Evolutionary conservation across 2,888 invertebrate species (phyloP).

Genomic region (Leptinotarsa haldemani): DNA sequence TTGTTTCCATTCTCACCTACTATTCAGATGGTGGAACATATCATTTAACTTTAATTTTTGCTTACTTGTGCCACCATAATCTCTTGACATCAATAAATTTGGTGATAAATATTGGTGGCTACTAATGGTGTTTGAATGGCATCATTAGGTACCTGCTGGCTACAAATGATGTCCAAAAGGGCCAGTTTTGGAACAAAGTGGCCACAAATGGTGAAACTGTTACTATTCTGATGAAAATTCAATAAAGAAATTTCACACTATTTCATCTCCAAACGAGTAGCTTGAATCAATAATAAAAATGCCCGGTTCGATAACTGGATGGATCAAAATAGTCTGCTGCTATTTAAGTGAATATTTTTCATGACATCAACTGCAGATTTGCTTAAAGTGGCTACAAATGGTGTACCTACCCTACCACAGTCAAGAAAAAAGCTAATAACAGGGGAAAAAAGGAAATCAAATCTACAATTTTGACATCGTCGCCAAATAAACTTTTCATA

Average conservation of each 20-base stretch:
- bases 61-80: too few relatives aligned
- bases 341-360: not conserved
- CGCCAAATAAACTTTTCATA: too few relatives aligned
- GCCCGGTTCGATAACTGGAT: conserved; percentile 2
- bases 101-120: not conserved
- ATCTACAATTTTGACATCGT: too few relatives aligned
- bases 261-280: not conserved
- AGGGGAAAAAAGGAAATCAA: too few relatives aligned
- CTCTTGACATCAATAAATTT: not conserved
- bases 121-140: conserved; percentile 9
- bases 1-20: conserved; percentile 12
- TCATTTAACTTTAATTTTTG: too few relatives aligned
- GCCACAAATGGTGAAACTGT: too few relatives aligned
- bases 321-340: too few relatives aligned
- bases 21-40: not conserved
- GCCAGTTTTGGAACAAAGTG: not conserved
- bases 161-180: conserved; percentile 11
- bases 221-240: not conserved
- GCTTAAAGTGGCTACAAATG: too few relatives aligned
- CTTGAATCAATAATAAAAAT: conserved; percentile 3
- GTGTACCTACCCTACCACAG: too few relatives aligned
- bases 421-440: too few relatives aligned
- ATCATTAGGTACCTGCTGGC: conserved; percentile 12
- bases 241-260: not conserved
- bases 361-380: not conserved